A percentile compares a stretch with the other conserved stretches of the same genome.
Conservation (phyloP, 2,888 invertebrate species). For the Eustalomyia histrio region DNA sequence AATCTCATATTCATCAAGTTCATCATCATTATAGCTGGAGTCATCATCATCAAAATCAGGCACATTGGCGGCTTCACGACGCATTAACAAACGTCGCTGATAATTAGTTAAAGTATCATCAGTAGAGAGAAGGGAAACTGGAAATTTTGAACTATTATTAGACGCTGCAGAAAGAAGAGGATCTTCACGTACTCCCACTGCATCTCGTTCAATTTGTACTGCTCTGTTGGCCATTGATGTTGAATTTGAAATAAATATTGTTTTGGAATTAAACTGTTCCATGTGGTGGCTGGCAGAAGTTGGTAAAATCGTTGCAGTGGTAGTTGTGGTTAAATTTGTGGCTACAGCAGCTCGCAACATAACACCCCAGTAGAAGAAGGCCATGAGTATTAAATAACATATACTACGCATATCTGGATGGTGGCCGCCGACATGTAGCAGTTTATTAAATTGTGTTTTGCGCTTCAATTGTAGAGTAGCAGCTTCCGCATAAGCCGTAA, state of each 20-base stretch:
- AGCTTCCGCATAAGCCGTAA: slow-evolving; percentile 58
- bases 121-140: slow-evolving; percentile 25
- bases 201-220: neutral
- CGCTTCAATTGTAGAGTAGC: slow-evolving; percentile 64
- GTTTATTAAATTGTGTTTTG: slow-evolving; percentile 60
- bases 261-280: slow-evolving; percentile 37
- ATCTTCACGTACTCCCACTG: slow-evolving; percentile 7
- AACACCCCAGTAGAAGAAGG: slow-evolving; percentile 75
- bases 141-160: slow-evolving; percentile 44
- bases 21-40: slow-evolving; percentile 77
- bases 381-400: slow-evolving; percentile 71
- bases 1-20: slow-evolving; percentile 77
- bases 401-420: slow-evolving; percentile 67
- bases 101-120: slow-evolving; percentile 55
- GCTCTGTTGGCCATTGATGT: neutral
- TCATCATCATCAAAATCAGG: slow-evolving; percentile 77
- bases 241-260: slow-evolving; percentile 34
- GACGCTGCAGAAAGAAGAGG: neutral
- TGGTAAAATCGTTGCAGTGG: slow-evolving; percentile 29
- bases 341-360: slow-evolving; percentile 74
- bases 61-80: slow-evolving; percentile 77
- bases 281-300: slow-evolving; percentile 37
- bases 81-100: slow-evolving; percentile 66
- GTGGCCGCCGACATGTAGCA: slow-evolving; percentile 49
- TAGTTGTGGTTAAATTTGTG: slow-evolving; percentile 60